Evolutionary conservation across 2,797 vertebrate species (phyloP).

Genomic region (Poeciliopsis gracilis): DNA sequence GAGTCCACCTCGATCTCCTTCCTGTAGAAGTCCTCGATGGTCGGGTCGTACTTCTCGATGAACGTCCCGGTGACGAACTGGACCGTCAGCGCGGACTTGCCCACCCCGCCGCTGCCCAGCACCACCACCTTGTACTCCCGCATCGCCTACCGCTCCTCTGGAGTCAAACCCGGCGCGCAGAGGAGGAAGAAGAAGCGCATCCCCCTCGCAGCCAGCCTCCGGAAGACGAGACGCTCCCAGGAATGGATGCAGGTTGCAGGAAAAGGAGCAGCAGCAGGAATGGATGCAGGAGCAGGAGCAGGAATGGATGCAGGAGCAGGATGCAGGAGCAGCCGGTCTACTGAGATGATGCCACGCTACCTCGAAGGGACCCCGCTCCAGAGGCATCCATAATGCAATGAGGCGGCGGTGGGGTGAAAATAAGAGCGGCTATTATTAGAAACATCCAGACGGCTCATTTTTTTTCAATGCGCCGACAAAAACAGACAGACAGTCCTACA

Average conservation of each 20-base stretch:
- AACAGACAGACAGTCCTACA: constrained; percentile 33
- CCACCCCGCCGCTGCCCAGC: constrained; percentile 92
- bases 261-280: background rate
- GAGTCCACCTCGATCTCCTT: constrained; percentile 98
- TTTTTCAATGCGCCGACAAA: constrained; percentile 17
- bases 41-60: constrained; percentile 97
- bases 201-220: constrained; percentile 14
- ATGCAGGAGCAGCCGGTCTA: constrained; percentile 48
- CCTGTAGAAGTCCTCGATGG: constrained; percentile 90
- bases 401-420: constrained; percentile 59
- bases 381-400: constrained; percentile 74
- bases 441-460: constrained; percentile 45
- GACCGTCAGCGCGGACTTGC: constrained; percentile 93
- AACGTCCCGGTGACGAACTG: constrained; percentile 96
- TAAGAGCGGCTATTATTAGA: constrained; percentile 61
- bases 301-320: constrained; percentile 47
- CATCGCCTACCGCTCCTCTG: constrained; percentile 67
- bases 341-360: constrained; percentile 68
- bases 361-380: constrained; percentile 62
- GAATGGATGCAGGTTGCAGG: background rate
- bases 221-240: constrained; percentile 27
- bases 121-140: constrained; percentile 98
- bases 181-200: constrained; percentile 38
- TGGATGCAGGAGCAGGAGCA: constrained; percentile 60
- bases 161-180: constrained; percentile 55